phyloP scores from a whole-genome alignment of 2,797 vertebrate species.

The Enteromius anoplus region DNA sequence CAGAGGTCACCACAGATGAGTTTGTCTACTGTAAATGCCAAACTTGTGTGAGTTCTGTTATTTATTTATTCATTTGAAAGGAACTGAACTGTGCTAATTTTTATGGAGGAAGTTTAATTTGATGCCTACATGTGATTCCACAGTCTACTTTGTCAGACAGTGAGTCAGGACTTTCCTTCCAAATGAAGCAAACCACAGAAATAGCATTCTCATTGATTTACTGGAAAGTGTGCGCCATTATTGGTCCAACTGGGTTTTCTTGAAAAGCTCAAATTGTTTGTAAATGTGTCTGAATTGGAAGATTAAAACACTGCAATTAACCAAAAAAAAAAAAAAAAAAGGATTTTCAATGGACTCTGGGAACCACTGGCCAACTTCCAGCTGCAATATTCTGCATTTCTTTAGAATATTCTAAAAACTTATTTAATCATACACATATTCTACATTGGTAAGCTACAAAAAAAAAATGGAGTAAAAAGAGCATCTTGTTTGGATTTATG shows the following conservation, averaged over 20 bases:
- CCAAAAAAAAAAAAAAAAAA: not conserved
- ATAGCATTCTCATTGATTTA: conserved; percentile 34
- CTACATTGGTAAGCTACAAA: not conserved
- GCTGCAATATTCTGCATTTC: not conserved
- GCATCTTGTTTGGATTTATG: conserved; percentile 1
- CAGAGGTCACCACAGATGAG: not conserved
- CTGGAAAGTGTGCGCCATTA: conserved; percentile 8
- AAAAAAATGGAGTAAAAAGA: not conserved
- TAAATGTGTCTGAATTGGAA: not conserved
- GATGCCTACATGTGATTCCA: conserved; percentile 15
- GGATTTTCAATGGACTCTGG: not conserved
- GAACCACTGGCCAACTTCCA: not conserved
- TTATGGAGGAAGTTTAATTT: conserved; percentile 27
- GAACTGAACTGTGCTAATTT: not conserved
- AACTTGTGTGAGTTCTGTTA: conserved; percentile 1
- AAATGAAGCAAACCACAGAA: conserved; percentile 29
- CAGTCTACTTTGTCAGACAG: conserved; percentile 22
- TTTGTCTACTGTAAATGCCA: not conserved
- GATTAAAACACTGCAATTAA: not conserved
- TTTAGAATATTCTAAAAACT: no score
- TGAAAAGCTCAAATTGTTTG: conserved; percentile 6
- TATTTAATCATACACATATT: not conserved
- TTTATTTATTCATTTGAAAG: not conserved
- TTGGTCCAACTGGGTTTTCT: not conserved
- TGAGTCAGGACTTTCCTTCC: conserved; percentile 26